Conservation (phyloP, 2,113 vertebrate genomes). For the Hemiscyllium ocellatum region DNA sequence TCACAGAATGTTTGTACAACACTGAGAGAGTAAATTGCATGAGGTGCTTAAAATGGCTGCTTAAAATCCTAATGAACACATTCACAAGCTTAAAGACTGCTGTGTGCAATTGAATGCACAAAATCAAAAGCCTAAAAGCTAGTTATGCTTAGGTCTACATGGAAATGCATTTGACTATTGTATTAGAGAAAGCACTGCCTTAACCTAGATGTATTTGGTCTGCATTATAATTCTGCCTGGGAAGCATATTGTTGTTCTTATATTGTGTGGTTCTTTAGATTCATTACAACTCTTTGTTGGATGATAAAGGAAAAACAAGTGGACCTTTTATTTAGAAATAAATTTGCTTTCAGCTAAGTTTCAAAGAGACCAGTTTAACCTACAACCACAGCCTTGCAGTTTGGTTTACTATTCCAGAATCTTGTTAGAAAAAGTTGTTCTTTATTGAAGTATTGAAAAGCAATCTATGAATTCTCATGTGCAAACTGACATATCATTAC, state of each 20-base stretch:
- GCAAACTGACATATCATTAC: no score
- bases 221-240: neutral
- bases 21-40: neutral
- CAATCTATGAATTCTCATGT: no score
- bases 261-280: neutral
- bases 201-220: neutral
- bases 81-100: neutral
- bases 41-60: neutral
- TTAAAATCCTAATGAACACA: neutral
- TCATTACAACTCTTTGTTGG: neutral
- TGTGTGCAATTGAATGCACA: neutral
- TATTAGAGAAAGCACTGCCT: neutral
- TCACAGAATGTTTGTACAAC: neutral
- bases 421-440: neutral
- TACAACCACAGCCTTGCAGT: neutral
- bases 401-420: neutral
- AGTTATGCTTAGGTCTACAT: neutral
- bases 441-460: neutral
- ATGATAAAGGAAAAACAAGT: neutral
- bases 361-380: neutral
- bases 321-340: neutral
- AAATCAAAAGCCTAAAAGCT: neutral
- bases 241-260: neutral
- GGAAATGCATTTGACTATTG: neutral
- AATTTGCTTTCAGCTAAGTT: neutral